These are phyloP conservation scores for Montipora foliosa DNA, from an alignment of 64 coral and sea anemone species.

Conservation along the genomic window DNA sequence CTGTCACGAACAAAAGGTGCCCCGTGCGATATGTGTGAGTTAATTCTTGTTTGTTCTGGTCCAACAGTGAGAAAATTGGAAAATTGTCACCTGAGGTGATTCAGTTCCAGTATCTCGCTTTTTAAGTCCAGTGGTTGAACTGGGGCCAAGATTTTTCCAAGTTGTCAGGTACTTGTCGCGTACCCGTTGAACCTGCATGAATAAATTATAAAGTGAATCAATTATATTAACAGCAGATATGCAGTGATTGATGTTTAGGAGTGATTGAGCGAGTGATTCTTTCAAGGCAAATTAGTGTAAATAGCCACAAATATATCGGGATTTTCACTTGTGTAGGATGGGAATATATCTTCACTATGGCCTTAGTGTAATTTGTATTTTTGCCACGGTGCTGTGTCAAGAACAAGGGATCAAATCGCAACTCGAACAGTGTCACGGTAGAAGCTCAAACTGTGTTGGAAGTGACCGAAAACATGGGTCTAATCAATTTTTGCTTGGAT, in stretches of 20 bases:
- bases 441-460: background rate
- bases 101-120: background rate
- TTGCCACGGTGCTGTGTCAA: background rate
- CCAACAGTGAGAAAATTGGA: background rate
- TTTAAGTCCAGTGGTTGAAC: background rate
- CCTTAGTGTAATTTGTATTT: background rate
- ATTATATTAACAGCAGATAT: background rate
- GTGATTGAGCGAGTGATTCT: constrained; percentile 32
- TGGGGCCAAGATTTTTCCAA: background rate
- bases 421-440: constrained; percentile 7
- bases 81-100: background rate
- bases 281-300: constrained; percentile 9
- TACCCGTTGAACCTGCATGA: constrained; percentile 42
- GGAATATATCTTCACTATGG: constrained; percentile 12
- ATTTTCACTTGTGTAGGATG: background rate
- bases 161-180: constrained; percentile 28
- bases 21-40: no score
- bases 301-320: background rate
- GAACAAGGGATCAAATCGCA: background rate
- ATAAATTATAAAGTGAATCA: constrained; percentile 37
- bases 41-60: background rate
- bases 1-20: no score
- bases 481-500: background rate
- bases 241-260: constrained; percentile 11
- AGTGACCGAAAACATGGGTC: background rate